Conservation (phyloP, 2,113 vertebrate genomes). For the Gnathonemus longibarbis region DNA sequence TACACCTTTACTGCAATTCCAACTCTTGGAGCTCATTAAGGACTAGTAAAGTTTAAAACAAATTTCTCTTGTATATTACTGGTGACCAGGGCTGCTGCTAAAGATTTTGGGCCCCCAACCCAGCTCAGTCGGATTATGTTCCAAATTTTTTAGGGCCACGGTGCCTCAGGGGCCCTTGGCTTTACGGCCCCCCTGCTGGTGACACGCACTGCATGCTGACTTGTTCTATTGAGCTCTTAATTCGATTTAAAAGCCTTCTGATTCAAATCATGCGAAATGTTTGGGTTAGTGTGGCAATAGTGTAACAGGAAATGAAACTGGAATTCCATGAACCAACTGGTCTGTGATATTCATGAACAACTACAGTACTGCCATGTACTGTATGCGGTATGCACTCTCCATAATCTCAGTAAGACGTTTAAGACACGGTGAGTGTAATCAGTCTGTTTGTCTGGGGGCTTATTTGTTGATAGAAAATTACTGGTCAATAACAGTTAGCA, state of each 20-base stretch:
- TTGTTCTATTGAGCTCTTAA: neutral
- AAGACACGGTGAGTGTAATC: neutral
- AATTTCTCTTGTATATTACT: neutral
- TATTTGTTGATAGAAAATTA: neutral
- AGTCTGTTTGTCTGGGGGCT: neutral
- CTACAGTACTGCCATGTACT: neutral
- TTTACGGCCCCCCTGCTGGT: no score
- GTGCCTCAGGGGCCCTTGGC: no score
- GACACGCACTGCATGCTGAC: neutral
- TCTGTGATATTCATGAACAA: neutral
- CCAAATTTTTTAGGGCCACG: no score
- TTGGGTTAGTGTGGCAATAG: neutral
- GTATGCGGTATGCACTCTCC: neutral
- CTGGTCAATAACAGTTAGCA: neutral
- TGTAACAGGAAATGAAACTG: neutral
- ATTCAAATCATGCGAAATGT: neutral
- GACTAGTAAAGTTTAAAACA: neutral
- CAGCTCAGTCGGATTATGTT: no score
- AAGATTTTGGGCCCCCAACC: no score
- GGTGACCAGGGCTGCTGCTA: neutral
- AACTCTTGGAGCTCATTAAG: neutral
- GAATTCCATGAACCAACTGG: neutral
- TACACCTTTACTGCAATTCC: neutral
- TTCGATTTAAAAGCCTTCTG: neutral
- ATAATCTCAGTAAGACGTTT: neutral